Evolutionary conservation across 2,797 vertebrate genomes (phyloP), one percentile per base, ranked within the genome.

Genomic region (Siniperca obscura): DNA sequence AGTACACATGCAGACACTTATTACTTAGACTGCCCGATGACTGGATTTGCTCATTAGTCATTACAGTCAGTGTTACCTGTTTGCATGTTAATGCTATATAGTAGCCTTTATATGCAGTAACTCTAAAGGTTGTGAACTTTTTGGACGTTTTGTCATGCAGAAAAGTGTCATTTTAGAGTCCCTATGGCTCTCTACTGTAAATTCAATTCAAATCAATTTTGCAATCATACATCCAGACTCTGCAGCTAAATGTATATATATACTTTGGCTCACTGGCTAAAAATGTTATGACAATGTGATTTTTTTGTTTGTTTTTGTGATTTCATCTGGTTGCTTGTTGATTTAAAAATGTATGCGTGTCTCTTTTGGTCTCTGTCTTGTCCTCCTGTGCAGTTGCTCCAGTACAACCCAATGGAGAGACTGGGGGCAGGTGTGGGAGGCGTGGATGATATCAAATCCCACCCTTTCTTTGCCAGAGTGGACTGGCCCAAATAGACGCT

Each of bases 371-470:
- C 17, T 88, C 22, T 67, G n/a, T 61, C 38, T 62, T 42, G 12
- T 52, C 44, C 8, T 84, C 27, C 50, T 74, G 34, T 69, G 78
- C 87, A 99, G 98, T 95, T 99, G 90, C 96, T 99, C 88, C 98
- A 99, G 96, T 99, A 96, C 95, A 98, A 99, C 93, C 97, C 98
- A 11, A 88, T 94, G 71, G 98, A 99, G 87, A 95, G 98, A 80
- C 96, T 99, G 85, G 98, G 98, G 50, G 96, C 98, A 21, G 98
- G 98, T 1, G 98, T 96, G 48, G 97, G 96, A 56, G 98, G 98
- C 36, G 97, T 96, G 66, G 98, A 99, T 89, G 98, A 99, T 82
- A 98, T 99, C 91, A 98, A 97, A 93, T 98, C 98, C 74, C 98
- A 99, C 89, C 98, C 98, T 1, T 99, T 99, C 94, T 99, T 99